These are phyloP conservation scores for Oryzias woworae DNA, from an alignment of 2,113 vertebrate species.

Conservation along the genomic window DNA sequence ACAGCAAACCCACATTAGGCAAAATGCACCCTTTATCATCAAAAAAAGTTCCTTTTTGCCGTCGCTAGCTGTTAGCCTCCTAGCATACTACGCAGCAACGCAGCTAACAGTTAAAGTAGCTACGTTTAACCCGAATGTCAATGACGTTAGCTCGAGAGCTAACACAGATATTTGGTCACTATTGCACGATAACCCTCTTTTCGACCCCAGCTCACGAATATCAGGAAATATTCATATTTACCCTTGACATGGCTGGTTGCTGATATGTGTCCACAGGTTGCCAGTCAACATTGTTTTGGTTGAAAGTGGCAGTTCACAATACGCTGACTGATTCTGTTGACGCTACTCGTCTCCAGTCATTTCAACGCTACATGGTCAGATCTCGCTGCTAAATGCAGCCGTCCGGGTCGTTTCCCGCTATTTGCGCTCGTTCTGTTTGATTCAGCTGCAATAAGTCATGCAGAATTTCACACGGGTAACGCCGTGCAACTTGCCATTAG, in stretches of 20 bases:
- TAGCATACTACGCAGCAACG: slow-evolving; percentile 43
- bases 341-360: slow-evolving; percentile 20
- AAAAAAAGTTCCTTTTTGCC: slow-evolving; percentile 4
- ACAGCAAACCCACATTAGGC: not conserved
- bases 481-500: slow-evolving; percentile 53
- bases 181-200: too few species aligned
- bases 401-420: not conserved
- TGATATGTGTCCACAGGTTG: slow-evolving; percentile 62
- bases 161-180: not conserved
- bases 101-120: slow-evolving; percentile 27
- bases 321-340: slow-evolving; percentile 48
- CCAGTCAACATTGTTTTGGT: slow-evolving; percentile 79
- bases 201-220: not conserved
- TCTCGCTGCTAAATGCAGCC: not conserved
- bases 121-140: slow-evolving; percentile 26
- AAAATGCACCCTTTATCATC: not conserved
- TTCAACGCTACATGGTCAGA: slow-evolving; percentile 18
- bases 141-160: slow-evolving; percentile 23
- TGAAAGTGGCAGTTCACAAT: slow-evolving; percentile 58
- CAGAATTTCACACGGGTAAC: slow-evolving; percentile 21
- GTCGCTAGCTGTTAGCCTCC: slow-evolving; percentile 32
- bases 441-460: slow-evolving; percentile 8
- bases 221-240: slow-evolving; percentile 44
- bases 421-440: slow-evolving; percentile 1
- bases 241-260: slow-evolving; percentile 59